Base-by-base conservation (phyloP, 2,797 vertebrate species). In the Tauraco hartlaubi region DNA sequence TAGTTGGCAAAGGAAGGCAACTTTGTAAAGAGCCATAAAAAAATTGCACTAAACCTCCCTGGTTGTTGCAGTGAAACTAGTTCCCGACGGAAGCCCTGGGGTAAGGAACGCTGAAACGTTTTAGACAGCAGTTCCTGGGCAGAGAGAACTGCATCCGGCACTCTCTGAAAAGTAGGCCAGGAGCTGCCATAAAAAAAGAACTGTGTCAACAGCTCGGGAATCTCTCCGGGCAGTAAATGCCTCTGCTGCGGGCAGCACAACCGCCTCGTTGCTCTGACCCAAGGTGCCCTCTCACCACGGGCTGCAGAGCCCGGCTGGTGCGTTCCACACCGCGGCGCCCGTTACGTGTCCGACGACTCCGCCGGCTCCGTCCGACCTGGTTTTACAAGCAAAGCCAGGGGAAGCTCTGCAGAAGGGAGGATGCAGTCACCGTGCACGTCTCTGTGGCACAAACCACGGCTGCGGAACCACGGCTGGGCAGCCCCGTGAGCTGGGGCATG, bases 151-250 rank as follows among this genome's bases (percentile, higher is more conserved):
- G 59, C 59, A 61, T 95, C 63, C 85, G 86, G 62, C 9, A 1
- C 19, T 76, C 83, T 44, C 76, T 73, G 80, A 48, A 95, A 97
- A 96, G 88, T 94, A 95, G 96, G 94, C 76, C 95, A 96, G 44
- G 76, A 78, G 74, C 77, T 71, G 82, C 85, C 83, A 64, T 82
- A 86, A 90, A 82, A 89, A 91, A 90, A 88, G 66, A 96, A 92
- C 44, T 88, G 55, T 78, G 94, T 92, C 90, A 96, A 94, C 93
- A 95, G 85, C 91, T 96, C 56, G 85, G 71, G 81, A 95, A 94
- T 90, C 55, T 91, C 59, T 76, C 35, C 35, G 37, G 35, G 41
- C 81, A 92, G 64, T 59, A 86, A 87, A 85, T 66, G 83, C 63
- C 71, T 81, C 43, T 85, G 71, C 82, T 86, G 59, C 26, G 46